Base-by-base conservation (phyloP, 2,888 invertebrate genomes). In the Drosophila anceps region DNA sequence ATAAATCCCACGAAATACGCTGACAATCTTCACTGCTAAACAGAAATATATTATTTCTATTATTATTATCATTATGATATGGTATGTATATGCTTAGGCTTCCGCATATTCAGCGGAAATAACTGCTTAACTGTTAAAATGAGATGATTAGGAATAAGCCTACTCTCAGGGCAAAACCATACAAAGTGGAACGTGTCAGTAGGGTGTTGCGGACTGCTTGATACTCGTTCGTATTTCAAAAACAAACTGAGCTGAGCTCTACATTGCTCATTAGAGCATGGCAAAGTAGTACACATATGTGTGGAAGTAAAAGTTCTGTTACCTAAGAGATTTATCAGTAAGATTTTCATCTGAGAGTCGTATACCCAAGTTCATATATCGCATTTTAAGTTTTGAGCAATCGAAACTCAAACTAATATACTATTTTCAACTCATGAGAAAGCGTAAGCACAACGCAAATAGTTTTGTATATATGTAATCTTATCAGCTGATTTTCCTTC, bases 81-180 rank as follows among this genome's bases (percentile, higher is more conserved):
- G 29, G 10, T 31, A 43, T 24, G 24, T 24, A 24, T 24, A 24
- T 24, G 24, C 24, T 3, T 24, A 24, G 24, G 24, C 24, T 24
- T 24, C 24, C 2, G 24, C 24, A 39, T 24, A 35, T 29, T n/a
- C 18, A 53, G 29, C 35, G 66, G 35, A 66, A 65, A 4, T 9
- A 53, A 9, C 31, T 67, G 37, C 18, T 39, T 44, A 66, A 13
- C 50, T 51, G 29, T 10, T 33, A 12, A 39, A 20, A 15, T 27
- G 27, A 10, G 24, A 8, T 53, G 27, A 13, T 50, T 50, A 4
- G 50, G 3, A 7, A 6, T 18, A 31, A 50, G 50, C 5, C n/a
- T 3, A 46, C 24, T 12, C 43, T 12, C 20, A 1, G 27, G 13
- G 10, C 20, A 12, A 43, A 20, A 5, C 4, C n/a, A 39, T 15